Conservation (phyloP, 1,140 invertebrate genomes). For the Acarapis woodi region DNA sequence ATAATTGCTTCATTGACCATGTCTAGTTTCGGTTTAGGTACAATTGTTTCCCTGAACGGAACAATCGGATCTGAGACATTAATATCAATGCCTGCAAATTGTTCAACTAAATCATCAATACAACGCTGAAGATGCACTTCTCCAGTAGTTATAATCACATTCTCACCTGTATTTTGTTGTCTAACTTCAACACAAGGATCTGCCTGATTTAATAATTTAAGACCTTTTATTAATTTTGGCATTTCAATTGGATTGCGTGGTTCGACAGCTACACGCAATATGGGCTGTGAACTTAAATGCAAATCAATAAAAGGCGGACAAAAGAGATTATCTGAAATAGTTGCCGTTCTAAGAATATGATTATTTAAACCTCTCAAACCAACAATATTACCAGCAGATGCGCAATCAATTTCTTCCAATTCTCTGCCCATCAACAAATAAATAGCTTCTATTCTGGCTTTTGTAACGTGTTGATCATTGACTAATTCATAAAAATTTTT, state of each 20-base stretch:
- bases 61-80: slow-evolving; percentile 82
- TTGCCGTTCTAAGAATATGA: slow-evolving; percentile 61
- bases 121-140: slow-evolving; percentile 93
- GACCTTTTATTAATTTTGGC: slow-evolving; percentile 40
- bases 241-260: slow-evolving; percentile 51
- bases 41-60: slow-evolving; percentile 73
- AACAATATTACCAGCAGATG: slow-evolving; percentile 62
- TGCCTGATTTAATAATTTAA: slow-evolving; percentile 58
- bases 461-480: slow-evolving; percentile 26
- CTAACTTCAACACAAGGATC: slow-evolving; percentile 69
- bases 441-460: slow-evolving; percentile 34
- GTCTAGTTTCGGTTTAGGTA: slow-evolving; percentile 46
- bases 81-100: slow-evolving; percentile 47
- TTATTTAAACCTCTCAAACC: slow-evolving; percentile 63
- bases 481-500: slow-evolving; percentile 33
- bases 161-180: slow-evolving; percentile 75
- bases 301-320: slow-evolving; percentile 70
- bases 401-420: slow-evolving; percentile 40
- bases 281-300: slow-evolving; percentile 39
- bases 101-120: slow-evolving; percentile 41
- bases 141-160: slow-evolving; percentile 80
- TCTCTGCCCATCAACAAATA: slow-evolving; percentile 85
- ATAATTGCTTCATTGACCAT: slow-evolving; percentile 42
- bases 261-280: slow-evolving; percentile 79
- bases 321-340: slow-evolving; percentile 45